Percentiles rank a stretch among this genome's conserved stretches.
Conservation (phyloP, 2,797 vertebrate genomes). For the Phoxinus dragarum region DNA sequence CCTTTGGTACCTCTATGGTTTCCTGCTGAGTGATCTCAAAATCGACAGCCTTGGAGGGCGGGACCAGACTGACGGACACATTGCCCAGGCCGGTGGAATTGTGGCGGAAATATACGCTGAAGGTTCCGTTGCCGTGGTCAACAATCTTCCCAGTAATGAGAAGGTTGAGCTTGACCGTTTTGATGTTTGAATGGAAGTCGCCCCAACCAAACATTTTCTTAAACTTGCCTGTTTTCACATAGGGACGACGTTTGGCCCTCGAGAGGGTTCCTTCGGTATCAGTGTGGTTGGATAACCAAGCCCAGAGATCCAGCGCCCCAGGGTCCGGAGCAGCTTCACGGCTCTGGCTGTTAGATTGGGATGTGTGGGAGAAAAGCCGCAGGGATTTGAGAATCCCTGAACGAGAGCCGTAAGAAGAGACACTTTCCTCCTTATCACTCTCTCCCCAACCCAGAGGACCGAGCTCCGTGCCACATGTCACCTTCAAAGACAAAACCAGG, state of each 20-base stretch:
- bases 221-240: slow-evolving; percentile 75
- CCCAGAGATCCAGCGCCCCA: slow-evolving; percentile 53
- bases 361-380: slow-evolving; percentile 54
- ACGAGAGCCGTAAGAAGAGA: slow-evolving; percentile 35
- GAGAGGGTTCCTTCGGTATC: slow-evolving; percentile 46
- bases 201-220: slow-evolving; percentile 98
- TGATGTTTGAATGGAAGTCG: slow-evolving; percentile 94
- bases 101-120: slow-evolving; percentile 97
- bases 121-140: slow-evolving; percentile 95
- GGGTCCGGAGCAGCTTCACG: slow-evolving; percentile 21
- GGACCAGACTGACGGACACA: slow-evolving; percentile 94
- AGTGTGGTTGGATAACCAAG: slow-evolving; percentile 59
- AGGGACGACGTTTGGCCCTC: slow-evolving; percentile 58
- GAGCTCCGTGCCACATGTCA: slow-evolving; percentile 48
- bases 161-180: slow-evolving; percentile 92
- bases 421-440: slow-evolving; percentile 44
- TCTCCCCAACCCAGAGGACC: slow-evolving; percentile 47
- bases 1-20: slow-evolving; percentile 75
- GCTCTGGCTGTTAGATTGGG: slow-evolving; percentile 27
- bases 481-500: slow-evolving; percentile 56
- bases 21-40: slow-evolving; percentile 76
- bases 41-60: slow-evolving; percentile 89
- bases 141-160: slow-evolving; percentile 96
- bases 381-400: slow-evolving; percentile 52
- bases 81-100: slow-evolving; percentile 95